These are phyloP conservation scores for Phrynocephalus versicolor DNA, from an alignment of 2,113 vertebrate genomes.

Conservation along the genomic window DNA sequence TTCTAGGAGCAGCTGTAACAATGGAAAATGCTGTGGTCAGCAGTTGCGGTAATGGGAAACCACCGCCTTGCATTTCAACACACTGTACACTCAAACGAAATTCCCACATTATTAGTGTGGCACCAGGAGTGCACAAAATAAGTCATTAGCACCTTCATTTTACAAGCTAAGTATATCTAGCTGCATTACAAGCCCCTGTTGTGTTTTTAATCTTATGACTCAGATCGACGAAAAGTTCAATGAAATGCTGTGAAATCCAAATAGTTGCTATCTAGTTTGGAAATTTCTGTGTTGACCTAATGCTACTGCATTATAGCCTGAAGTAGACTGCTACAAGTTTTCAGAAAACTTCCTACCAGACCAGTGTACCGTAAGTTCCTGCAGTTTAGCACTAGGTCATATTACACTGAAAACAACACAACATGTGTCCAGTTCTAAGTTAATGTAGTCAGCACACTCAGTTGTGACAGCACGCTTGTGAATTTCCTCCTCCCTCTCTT, in stretches of 20 bases:
- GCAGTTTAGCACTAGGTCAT: not conserved
- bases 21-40: not conserved
- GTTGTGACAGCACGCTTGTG: not conserved
- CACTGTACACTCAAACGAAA: not conserved
- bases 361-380: not conserved
- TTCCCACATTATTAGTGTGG: not conserved
- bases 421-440: no score
- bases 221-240: not conserved
- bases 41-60: not conserved
- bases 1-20: not conserved
- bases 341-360: no score
- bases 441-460: not conserved
- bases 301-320: not conserved
- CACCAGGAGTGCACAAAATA: not conserved
- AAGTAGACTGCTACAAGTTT: not conserved
- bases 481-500: not conserved
- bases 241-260: not conserved
- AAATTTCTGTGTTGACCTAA: not conserved
- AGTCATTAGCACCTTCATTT: not conserved
- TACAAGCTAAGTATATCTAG: not conserved
- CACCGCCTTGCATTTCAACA: not conserved
- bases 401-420: not conserved
- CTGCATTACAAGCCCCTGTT: not conserved
- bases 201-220: not conserved
- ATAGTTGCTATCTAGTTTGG: not conserved